Conservation (phyloP, 2,797 vertebrate genomes). For the Hirundo rustica region DNA sequence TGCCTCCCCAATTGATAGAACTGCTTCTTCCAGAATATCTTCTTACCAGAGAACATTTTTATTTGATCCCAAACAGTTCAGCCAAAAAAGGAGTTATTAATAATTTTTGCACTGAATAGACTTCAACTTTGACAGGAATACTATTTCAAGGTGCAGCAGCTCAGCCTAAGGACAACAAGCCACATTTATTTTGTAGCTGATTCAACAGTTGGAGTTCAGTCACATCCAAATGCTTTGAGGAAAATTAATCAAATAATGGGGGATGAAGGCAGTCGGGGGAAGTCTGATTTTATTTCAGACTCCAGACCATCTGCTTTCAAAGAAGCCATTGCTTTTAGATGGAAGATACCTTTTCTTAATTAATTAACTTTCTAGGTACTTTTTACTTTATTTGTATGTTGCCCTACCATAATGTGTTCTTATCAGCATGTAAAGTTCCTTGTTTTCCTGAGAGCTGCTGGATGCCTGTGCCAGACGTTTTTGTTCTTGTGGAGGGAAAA, state of each 20-base stretch:
- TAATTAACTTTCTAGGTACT: neutral
- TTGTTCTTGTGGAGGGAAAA: neutral
- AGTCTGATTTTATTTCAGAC: neutral
- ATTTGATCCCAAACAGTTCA: neutral
- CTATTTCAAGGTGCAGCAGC: neutral
- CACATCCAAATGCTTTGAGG: neutral
- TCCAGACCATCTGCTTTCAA: neutral
- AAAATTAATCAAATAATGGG: neutral
- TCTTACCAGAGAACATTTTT: neutral
- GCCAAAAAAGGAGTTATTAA: neutral
- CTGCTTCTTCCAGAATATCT: neutral
- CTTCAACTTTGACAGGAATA: neutral
- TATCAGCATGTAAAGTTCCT: neutral
- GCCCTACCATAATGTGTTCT: neutral
- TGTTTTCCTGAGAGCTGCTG: neutral
- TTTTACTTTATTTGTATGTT: neutral
- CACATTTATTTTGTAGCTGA: neutral
- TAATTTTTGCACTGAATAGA: neutral
- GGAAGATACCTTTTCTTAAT: neutral
- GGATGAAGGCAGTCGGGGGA: neutral
- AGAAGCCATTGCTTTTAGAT: neutral
- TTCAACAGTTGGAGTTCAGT: neutral
- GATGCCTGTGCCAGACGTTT: neutral
- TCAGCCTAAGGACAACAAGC: neutral
- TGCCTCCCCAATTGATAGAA: neutral